Evolutionary conservation across 2,113 vertebrate genomes (phyloP).

Genomic region (Calidris pygmaea): DNA sequence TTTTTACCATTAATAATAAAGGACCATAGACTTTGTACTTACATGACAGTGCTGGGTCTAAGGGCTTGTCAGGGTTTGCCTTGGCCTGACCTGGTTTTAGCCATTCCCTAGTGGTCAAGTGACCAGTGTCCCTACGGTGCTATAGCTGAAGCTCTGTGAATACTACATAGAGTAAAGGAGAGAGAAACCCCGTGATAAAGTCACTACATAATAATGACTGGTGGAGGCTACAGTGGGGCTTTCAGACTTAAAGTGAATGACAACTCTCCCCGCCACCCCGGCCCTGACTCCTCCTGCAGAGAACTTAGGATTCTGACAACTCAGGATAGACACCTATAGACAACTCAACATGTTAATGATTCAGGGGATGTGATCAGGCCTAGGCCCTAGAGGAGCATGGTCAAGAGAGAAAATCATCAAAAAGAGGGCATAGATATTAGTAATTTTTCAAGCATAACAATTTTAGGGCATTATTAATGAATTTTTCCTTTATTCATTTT

Average conservation of each 20-base stretch:
- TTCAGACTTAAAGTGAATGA: neutral
- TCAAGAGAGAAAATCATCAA: rapidly evolving
- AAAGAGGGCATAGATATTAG: neutral
- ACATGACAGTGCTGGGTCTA: neutral
- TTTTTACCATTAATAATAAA: neutral
- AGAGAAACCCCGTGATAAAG: neutral
- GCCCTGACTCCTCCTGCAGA: neutral
- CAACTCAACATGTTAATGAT: rapidly evolving
- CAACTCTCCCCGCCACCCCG: neutral
- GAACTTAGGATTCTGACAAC: neutral
- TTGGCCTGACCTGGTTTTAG: neutral
- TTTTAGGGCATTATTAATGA: neutral
- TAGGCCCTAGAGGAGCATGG: neutral
- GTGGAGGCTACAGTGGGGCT: neutral
- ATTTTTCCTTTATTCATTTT: neutral
- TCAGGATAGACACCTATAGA: neutral
- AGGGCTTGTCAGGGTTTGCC: neutral
- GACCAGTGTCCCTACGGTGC: rapidly evolving
- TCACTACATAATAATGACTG: neutral
- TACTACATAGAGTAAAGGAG: rapidly evolving
- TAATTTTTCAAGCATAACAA: neutral
- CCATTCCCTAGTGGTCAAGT: neutral
- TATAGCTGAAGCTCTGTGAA: neutral
- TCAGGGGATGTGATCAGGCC: neutral
- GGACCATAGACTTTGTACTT: neutral